Percentiles rank a stretch among this genome's conserved stretches.
These are phyloP conservation scores for Chirona hameri DNA, from an alignment of 2,888 invertebrate species.

Conservation along the genomic window DNA sequence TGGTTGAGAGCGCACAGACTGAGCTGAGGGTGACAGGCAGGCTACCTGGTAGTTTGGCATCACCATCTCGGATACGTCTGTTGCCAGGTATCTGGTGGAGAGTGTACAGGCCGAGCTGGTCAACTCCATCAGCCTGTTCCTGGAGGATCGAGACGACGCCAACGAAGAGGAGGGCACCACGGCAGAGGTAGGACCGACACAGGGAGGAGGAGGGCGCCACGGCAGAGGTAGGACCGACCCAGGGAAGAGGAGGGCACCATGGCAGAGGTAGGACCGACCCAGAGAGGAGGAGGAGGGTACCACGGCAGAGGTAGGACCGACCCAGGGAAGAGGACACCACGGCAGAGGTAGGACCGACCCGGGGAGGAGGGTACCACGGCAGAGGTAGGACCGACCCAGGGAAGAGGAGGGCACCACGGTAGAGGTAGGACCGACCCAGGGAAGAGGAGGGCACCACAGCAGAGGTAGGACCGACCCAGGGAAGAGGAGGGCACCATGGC, in stretches of 20 bases:
- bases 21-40: no score
- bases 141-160: constrained; percentile 65
- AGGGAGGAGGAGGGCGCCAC: neutral
- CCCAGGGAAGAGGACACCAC: no score
- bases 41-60: no score
- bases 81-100: constrained; percentile 46
- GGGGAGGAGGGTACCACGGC: constrained; percentile 66
- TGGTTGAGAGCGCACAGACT: no score
- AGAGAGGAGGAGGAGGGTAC: neutral
- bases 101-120: constrained; percentile 66
- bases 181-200: constrained; percentile 49
- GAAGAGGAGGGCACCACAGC: no score
- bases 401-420: neutral
- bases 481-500: constrained; percentile 66
- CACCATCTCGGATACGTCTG: no score
- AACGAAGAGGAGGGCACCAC: constrained; percentile 64
- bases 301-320: neutral
- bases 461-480: constrained; percentile 41
- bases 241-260: constrained; percentile 47
- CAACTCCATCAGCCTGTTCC: constrained; percentile 73
- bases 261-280: constrained; percentile 49
- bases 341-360: neutral
- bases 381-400: constrained; percentile 45
- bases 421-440: no score
- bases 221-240: neutral